Evolutionary conservation across 1,140 invertebrate genomes (phyloP).

Genomic region (Neodiprion virginianus): DNA sequence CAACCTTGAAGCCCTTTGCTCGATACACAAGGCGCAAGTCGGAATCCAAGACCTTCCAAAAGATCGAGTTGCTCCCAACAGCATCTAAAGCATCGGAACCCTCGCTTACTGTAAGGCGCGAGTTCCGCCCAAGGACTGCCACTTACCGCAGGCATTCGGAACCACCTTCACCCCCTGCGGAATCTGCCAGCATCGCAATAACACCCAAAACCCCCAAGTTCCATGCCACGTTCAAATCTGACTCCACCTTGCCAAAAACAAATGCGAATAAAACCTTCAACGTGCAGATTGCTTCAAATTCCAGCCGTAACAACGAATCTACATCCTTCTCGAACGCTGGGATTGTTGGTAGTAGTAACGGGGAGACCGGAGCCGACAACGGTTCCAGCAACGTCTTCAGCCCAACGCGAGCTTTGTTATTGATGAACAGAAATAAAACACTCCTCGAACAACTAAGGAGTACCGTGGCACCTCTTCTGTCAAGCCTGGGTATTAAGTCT

Average conservation of each 20-base stretch:
- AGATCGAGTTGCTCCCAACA: constrained; percentile 21
- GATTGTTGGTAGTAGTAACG: constrained; percentile 43
- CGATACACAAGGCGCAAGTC: constrained; percentile 37
- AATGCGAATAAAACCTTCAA: constrained; percentile 25
- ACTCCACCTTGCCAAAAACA: neutral
- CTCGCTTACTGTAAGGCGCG: constrained; percentile 21
- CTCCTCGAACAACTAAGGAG: constrained; percentile 54
- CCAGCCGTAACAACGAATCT: constrained; percentile 25
- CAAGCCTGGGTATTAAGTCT: constrained; percentile 47
- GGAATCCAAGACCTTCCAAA: constrained; percentile 20
- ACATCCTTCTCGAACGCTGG: constrained; percentile 29
- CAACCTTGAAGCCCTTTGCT: constrained; percentile 24
- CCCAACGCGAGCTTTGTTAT: constrained; percentile 44
- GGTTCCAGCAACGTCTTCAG: constrained; percentile 52
- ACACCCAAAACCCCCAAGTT: constrained; percentile 40
- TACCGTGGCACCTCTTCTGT: constrained; percentile 56
- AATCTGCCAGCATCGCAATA: constrained; percentile 40
- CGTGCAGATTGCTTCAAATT: constrained; percentile 28
- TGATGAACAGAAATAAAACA: constrained; percentile 45
- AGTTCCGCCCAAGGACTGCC: constrained; percentile 51
- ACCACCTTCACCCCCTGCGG: constrained; percentile 30
- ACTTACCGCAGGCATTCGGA: constrained; percentile 56
- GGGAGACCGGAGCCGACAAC: constrained; percentile 34
- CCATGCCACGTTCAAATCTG: constrained; percentile 25
- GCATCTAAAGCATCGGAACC: constrained; percentile 22